Evolutionary conservation across 2,797 vertebrate species (phyloP), one percentile per base, ranked within the genome.

Genomic region (Eospalax fontanierii): DNA sequence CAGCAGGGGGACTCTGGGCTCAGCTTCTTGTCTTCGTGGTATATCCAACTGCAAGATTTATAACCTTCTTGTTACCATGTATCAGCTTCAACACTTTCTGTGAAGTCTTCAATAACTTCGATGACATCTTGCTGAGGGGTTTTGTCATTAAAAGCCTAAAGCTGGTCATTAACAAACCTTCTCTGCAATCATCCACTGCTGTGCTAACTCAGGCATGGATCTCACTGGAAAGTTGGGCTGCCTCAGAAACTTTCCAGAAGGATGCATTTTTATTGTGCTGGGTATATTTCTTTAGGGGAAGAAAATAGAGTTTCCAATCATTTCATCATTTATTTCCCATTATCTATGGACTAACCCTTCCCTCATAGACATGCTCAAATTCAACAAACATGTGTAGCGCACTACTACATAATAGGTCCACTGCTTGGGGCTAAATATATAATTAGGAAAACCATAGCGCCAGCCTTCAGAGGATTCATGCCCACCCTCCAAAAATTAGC

Each of bases 131-230:
- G 81, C 92, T 96, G 93, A 65, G 95, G 96, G 71, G 50, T 22
- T 70, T 93, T 83, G 95, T 97, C 97, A 98, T 97, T 97, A 54
- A 95, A 92, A 97, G 91, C 96, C 85, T 95, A 95, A 95, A 98
- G 95, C 86, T 82, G 50, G 65, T 97, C 92, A 97, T 96, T 96
- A 95, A 93, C 97, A 97, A 97, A 40, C 91, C 91, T 97, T 90
- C 93, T 95, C 93, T 89, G 95, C 96, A 97, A 97, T 97, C 93
- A 75, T 30, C 11, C 82, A 76, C 95, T 11, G 83, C 93, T 97
- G 71, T 94, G 97, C 93, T 95, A 97, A 65, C 94, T 88, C 94
- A 91, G 95, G 96, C 7, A 59, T 92, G 85, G 96, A 97, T 82
- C 92, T 95, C 40, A 59, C 91, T 96, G 46, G 78, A 97, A 97